These are phyloP conservation scores for Gymnocypris eckloni DNA, from an alignment of 2,797 vertebrate species.

Conservation along the genomic window DNA sequence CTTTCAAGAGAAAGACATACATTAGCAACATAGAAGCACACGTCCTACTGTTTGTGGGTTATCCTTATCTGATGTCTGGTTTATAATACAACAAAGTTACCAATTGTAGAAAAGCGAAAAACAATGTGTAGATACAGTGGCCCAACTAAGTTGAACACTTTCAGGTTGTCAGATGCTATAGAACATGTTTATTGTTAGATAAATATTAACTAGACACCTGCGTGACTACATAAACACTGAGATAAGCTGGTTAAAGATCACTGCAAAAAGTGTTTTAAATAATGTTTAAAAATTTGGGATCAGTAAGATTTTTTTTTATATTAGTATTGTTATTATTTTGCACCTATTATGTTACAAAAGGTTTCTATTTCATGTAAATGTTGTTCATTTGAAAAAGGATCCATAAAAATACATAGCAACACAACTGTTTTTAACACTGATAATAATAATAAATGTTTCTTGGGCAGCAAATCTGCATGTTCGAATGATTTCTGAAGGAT, in stretches of 20 bases:
- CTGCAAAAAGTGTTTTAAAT: background rate
- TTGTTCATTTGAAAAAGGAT: background rate
- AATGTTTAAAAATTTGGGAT: too few relatives aligned
- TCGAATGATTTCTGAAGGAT: background rate
- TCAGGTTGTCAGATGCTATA: background rate
- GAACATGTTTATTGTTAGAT: background rate
- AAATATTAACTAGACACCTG: background rate
- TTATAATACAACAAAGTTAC: conserved; percentile 3
- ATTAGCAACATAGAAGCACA: conserved; percentile 18
- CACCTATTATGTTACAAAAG: background rate
- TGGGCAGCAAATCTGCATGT: background rate
- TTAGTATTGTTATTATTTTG: background rate
- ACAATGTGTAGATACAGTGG: background rate
- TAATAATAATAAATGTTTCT: background rate
- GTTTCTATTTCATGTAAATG: background rate
- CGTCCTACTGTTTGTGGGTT: background rate
- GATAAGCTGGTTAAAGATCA: background rate
- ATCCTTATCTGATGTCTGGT: background rate
- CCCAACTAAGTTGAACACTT: background rate
- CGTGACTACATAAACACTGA: background rate
- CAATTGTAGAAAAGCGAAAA: background rate
- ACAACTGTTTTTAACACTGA: background rate
- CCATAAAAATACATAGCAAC: background rate
- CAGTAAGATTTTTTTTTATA: too few relatives aligned
- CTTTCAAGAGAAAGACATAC: conserved; percentile 25